Percentiles rank a stretch among this genome's conserved stretches.
These are phyloP conservation scores for Clivina fossor DNA, from an alignment of 2,888 invertebrate species.

Conservation along the genomic window DNA sequence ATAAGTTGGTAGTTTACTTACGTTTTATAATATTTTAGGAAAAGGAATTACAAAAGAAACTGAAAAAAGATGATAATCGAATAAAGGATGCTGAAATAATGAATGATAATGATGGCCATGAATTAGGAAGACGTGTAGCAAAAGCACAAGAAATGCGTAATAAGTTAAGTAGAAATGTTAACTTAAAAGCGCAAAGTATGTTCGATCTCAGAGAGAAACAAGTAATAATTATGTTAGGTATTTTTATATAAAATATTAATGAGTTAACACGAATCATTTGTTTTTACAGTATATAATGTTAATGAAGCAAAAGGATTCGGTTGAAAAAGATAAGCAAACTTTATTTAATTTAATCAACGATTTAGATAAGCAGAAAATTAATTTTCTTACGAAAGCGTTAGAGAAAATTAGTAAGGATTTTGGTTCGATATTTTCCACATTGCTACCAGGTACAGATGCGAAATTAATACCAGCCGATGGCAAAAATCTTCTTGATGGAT, in stretches of 20 bases:
- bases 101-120: conserved; percentile 48
- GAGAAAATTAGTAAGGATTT: conserved; percentile 89
- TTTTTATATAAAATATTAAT: too few species aligned
- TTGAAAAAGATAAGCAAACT: conserved; percentile 73
- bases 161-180: conserved; percentile 70
- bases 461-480: conserved; percentile 78
- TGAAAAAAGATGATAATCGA: conserved; percentile 44
- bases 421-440: conserved; percentile 87
- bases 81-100: conserved; percentile 45
- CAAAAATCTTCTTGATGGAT: conserved; percentile 75
- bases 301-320: conserved; percentile 64
- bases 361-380: conserved; percentile 88
- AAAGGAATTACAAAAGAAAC: conserved; percentile 44
- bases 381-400: conserved; percentile 79
- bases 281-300: conserved; percentile 61
- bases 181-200: conserved; percentile 83
- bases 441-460: conserved; percentile 89
- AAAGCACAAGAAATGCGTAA: conserved; percentile 64
- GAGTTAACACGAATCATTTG: too few species aligned
- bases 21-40: too few species aligned
- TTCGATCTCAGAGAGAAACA: conserved; percentile 84
- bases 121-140: conserved; percentile 58
- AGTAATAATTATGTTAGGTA: too few species aligned
- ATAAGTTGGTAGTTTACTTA: too few species aligned
- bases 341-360: conserved; percentile 78